These are phyloP conservation scores for Panthera tigris DNA, from an alignment of 2,113 vertebrate species.

Conservation along the genomic window DNA sequence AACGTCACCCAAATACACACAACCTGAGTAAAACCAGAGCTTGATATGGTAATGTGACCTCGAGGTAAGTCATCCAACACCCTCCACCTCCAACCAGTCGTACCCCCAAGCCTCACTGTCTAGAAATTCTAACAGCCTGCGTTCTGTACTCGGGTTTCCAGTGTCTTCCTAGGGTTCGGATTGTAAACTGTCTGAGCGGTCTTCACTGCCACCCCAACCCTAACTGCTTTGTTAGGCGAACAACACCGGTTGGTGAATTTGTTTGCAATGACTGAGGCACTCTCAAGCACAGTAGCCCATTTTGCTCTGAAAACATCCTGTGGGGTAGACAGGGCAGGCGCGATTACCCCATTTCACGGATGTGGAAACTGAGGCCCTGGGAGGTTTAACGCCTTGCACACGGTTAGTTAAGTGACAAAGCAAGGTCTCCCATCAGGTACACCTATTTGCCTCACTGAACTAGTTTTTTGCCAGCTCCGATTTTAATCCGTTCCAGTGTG, in stretches of 20 bases:
- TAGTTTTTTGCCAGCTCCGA: neutral
- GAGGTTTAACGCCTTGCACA: neutral
- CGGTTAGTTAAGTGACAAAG: neutral
- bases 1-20: neutral
- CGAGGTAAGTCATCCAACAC: neutral
- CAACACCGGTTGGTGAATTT: neutral
- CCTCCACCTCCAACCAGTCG: neutral
- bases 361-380: neutral
- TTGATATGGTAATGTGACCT: neutral
- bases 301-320: neutral
- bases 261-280: neutral
- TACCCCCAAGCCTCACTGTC: neutral
- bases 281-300: neutral
- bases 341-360: neutral
- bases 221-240: neutral
- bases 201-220: neutral
- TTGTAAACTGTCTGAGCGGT: neutral
- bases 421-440: neutral
- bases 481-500: neutral
- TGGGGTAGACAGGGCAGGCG: neutral
- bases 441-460: neutral
- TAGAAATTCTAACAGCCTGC: neutral
- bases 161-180: neutral
- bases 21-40: neutral
- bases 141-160: neutral